A percentile compares a stretch with the other conserved stretches of the same genome.
Conservation (phyloP, 2,888 invertebrate genomes). For the Pristionchus maxplancki region DNA sequence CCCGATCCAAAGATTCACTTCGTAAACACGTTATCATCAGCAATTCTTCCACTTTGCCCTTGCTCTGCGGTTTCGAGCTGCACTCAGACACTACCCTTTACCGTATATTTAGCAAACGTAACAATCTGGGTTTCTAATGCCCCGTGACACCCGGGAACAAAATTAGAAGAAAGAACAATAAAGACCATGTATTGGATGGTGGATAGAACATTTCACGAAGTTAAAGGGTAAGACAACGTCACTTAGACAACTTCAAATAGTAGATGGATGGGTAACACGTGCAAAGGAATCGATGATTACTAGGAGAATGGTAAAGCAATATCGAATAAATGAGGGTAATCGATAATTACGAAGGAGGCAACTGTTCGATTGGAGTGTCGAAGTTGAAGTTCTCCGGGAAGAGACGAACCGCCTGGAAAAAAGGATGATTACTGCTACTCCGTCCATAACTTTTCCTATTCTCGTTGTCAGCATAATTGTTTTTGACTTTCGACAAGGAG, state of each 20-base stretch:
- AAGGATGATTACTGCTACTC: constrained; percentile 73
- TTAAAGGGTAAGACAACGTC: neutral
- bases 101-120: neutral
- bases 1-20: too few species aligned
- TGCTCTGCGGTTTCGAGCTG: neutral
- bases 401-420: constrained; percentile 85
- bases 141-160: neutral
- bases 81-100: neutral
- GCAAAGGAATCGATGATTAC: neutral
- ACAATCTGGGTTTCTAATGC: neutral
- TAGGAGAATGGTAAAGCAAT: neutral
- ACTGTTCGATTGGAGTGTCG: constrained; percentile 92
- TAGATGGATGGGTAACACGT: neutral
- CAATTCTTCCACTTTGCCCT: neutral
- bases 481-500: too few species aligned
- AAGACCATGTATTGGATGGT: neutral
- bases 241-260: too few species aligned
- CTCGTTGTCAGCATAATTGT: too few species aligned
- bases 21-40: too few species aligned
- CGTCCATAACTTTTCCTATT: too few species aligned
- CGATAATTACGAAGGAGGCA: constrained; percentile 82
- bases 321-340: neutral
- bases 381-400: constrained; percentile 98
- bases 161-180: neutral
- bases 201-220: neutral